phyloP scores from a whole-genome alignment of 2,113 vertebrate genomes.

The Archilochus colubris region DNA sequence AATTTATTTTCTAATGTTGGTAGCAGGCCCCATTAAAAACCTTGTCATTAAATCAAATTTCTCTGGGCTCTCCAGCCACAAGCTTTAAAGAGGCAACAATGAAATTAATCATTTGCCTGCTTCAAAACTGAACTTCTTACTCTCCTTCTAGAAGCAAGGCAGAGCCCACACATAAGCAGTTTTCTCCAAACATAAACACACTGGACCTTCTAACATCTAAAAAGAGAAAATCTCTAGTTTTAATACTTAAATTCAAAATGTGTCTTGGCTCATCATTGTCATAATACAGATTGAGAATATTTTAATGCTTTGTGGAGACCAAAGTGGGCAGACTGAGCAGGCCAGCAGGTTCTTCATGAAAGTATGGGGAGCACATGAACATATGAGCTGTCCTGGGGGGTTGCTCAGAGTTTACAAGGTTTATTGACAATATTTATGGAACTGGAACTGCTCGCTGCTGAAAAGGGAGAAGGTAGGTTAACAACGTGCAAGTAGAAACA shows the following conservation, averaged over 20 bases:
- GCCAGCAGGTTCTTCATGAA: not conserved
- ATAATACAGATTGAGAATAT: not conserved
- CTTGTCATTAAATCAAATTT: not conserved
- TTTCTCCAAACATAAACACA: not conserved
- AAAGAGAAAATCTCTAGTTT: not conserved
- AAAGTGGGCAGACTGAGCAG: not conserved
- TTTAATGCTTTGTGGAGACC: not conserved
- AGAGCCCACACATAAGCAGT: not conserved
- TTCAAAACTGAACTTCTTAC: not conserved
- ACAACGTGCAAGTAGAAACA: slow-evolving; percentile 1
- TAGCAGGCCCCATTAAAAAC: not conserved
- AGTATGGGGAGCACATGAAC: not conserved
- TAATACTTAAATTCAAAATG: not conserved
- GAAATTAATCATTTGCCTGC: not conserved
- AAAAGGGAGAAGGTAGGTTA: slow-evolving; percentile 16
- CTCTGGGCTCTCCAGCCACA: not conserved
- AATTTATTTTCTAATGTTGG: not conserved
- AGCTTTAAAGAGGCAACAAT: not conserved
- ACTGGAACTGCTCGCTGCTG: slow-evolving; percentile 26
- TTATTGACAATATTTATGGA: slow-evolving; percentile 46
- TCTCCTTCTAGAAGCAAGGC: not conserved
- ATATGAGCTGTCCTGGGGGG: not conserved
- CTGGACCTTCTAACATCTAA: not conserved
- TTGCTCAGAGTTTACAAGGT: not conserved
- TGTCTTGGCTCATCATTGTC: not conserved